Evolutionary conservation across 2,797 vertebrate species (phyloP), one percentile per base, ranked within the genome.

Genomic region (Melanotaenia maccullochi): DNA sequence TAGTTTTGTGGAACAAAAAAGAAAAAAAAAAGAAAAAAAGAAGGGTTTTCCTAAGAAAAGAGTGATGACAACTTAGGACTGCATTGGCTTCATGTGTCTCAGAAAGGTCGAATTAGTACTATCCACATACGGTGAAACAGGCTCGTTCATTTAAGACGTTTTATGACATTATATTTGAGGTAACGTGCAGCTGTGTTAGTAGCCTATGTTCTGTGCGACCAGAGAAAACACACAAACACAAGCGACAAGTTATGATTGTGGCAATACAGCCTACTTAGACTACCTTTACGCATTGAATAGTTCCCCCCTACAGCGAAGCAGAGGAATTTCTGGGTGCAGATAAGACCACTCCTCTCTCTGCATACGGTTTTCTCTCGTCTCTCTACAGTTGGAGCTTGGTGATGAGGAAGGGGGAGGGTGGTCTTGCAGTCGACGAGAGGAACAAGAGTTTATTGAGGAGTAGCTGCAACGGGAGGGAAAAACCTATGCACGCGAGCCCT

Each of bases 381-480:
- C 83, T 82, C 76, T 78, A 83, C 87, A 81, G 83, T 83, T 84
- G 74, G 73, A 76, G 88, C 85, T 90, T 58, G 75, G 65, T 71
- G 85, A 54, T 80, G 84, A 82, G 78, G 76, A 85, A 82, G 88
- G 85, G 81, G 89, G 90, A 87, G 88, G 92, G 90, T 91, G 92
- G 88, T 93, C 91, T 92, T 93, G 88, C 92, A 90, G 90, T 90
- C 89, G 88, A 92, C 92, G 92, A 79, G 62, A 89, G 85, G 89
- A 92, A 91, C 90, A 90, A 89, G 92, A 91, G 90, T 93, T 94
- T 92, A 90, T 88, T 91, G 90, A 91, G 87, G 89, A 91, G 89
- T 71, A 85, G 90, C 90, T 91, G 90, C 93, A 91, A 83, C 79
- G 87, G 81, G 82, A 76, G 63, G 71, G 65, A 68, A 84, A 83